phyloP scores from a whole-genome alignment of 2,113 vertebrate species.

The Orientallactaga bullata region DNA sequence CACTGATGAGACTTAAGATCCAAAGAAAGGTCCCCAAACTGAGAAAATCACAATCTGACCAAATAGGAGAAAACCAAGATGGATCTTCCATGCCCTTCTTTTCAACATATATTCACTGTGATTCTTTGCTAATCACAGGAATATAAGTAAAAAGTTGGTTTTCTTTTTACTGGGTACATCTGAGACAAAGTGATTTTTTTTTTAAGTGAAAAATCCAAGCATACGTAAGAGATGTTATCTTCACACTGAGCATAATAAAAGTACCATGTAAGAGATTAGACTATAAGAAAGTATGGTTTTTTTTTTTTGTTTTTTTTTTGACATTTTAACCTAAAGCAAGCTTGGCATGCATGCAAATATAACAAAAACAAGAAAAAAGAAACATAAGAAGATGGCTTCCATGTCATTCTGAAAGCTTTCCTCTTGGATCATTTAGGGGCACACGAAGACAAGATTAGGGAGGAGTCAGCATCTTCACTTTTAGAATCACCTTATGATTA shows the following conservation, averaged over 20 bases:
- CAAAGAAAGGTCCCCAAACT: neutral
- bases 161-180: neutral
- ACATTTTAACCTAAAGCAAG: neutral
- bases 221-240: constrained; percentile 31
- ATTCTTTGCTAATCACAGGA: neutral
- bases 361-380: constrained; percentile 12
- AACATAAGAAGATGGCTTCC: neutral
- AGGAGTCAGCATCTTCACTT: neutral
- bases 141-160: neutral
- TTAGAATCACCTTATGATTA: neutral
- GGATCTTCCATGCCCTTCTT: neutral
- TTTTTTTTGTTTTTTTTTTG: neutral
- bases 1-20: neutral
- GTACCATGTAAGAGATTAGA: neutral
- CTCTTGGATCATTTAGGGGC: neutral
- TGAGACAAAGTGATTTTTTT: neutral
- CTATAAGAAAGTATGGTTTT: neutral
- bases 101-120: neutral
- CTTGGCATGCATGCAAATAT: constrained; percentile 1
- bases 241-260: neutral
- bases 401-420: neutral
- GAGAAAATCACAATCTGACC: neutral
- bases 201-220: neutral
- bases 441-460: neutral
- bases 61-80: neutral